These are phyloP conservation scores for Pangasius djambal DNA, from an alignment of 2,797 vertebrate species.

Conservation along the genomic window DNA sequence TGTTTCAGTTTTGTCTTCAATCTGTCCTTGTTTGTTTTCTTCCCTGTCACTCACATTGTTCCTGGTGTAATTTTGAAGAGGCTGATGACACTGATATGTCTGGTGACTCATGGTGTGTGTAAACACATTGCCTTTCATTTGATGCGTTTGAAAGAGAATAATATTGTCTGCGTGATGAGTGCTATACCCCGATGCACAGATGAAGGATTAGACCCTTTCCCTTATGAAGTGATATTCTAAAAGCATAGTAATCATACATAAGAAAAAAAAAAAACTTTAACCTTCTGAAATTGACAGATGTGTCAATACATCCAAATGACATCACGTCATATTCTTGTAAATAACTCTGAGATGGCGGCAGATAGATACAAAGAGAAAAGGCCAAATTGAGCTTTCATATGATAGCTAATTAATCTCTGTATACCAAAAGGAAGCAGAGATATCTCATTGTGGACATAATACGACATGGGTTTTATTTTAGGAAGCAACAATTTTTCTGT, in stretches of 20 bases:
- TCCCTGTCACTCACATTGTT: slow-evolving; percentile 6
- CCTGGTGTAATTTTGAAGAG: neutral
- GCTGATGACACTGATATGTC: slow-evolving; percentile 10
- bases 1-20: neutral
- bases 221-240: neutral
- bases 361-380: neutral
- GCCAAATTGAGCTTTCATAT: neutral
- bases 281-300: neutral
- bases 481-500: neutral
- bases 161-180: slow-evolving; percentile 1
- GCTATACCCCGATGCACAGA: neutral
- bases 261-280: neutral
- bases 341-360: neutral
- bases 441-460: neutral
- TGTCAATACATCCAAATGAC: neutral
- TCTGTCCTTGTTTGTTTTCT: slow-evolving; percentile 23
- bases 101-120: slow-evolving; percentile 11
- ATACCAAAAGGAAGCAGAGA: neutral
- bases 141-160: neutral
- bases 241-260: neutral
- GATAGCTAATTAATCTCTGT: neutral
- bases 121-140: neutral
- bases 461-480: neutral
- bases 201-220: neutral
- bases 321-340: neutral